Conservation (phyloP, 1,140 invertebrate genomes). For the Leguminivora glycinivorella region DNA sequence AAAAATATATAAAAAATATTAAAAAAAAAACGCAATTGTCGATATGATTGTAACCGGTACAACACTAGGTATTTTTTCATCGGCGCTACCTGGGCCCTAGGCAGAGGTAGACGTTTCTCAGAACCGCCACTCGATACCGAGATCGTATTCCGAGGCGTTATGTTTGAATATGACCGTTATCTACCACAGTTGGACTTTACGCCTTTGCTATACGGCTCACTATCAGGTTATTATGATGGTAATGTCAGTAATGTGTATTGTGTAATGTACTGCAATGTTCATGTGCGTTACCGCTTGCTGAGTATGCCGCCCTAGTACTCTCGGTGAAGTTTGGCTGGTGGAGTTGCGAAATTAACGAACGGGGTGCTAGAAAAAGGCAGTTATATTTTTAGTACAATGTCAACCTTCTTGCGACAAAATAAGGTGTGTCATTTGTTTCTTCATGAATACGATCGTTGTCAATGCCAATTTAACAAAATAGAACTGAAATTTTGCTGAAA, state of each 20-base stretch:
- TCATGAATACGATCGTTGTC: background rate
- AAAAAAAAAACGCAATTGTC: background rate
- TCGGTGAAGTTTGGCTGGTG: constrained; percentile 20
- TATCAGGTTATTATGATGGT: no score
- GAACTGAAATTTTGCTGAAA: no score
- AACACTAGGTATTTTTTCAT: constrained; percentile 14
- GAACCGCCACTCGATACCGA: constrained; percentile 18
- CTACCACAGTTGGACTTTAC: background rate
- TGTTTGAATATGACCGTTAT: constrained; percentile 25
- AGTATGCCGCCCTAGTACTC: constrained; percentile 9
- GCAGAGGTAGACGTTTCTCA: constrained; percentile 18
- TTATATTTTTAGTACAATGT: background rate
- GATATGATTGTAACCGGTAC: background rate
- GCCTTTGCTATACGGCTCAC: no score
- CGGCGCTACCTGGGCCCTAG: constrained; percentile 24
- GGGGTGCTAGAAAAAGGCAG: no score
- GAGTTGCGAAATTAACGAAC: constrained; percentile 1
- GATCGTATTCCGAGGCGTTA: constrained; percentile 27
- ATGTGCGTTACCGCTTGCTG: background rate
- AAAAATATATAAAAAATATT: no score
- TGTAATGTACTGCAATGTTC: constrained; percentile 5
- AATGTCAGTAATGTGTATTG: no score
- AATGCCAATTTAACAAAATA: no score
- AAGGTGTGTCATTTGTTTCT: background rate
- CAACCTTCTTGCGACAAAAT: background rate